Percentiles rank a stretch among this genome's conserved stretches.
phyloP scores from a whole-genome alignment of 2,888 invertebrate genomes.

The Tetanocera ferruginea region DNA sequence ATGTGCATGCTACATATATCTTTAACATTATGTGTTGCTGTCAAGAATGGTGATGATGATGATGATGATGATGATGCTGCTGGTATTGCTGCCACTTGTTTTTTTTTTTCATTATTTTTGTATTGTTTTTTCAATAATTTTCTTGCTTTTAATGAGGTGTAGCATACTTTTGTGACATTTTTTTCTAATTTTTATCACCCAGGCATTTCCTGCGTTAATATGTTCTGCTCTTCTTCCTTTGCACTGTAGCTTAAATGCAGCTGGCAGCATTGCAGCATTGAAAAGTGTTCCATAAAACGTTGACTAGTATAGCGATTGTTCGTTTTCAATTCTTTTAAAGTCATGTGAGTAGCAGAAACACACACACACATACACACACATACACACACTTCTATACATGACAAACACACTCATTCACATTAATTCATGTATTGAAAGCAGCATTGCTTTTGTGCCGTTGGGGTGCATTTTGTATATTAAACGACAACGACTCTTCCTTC shows the following conservation, averaged over 20 bases:
- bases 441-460: neutral
- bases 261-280: neutral
- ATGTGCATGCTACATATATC: too few relatives aligned
- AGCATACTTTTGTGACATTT: neutral
- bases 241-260: neutral
- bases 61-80: too few relatives aligned
- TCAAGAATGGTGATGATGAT: too few relatives aligned
- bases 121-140: neutral
- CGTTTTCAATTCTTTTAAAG: conserved; percentile 9
- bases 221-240: neutral
- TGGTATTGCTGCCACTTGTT: neutral
- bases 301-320: conserved; percentile 3
- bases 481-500: neutral
- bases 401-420: neutral
- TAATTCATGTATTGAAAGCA: neutral
- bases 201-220: neutral
- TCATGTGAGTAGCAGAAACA: conserved; percentile 1
- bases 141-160: neutral
- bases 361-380: conserved; percentile 3
- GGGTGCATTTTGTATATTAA: conserved; percentile 6
- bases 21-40: too few relatives aligned
- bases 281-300: conserved; percentile 21
- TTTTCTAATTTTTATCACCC: neutral
- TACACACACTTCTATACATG: neutral
- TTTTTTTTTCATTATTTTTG: neutral